Base-by-base conservation (phyloP, 37 sponge, comb jelly and placozoan genomes). In the Cliona cf. orientalis region DNA sequence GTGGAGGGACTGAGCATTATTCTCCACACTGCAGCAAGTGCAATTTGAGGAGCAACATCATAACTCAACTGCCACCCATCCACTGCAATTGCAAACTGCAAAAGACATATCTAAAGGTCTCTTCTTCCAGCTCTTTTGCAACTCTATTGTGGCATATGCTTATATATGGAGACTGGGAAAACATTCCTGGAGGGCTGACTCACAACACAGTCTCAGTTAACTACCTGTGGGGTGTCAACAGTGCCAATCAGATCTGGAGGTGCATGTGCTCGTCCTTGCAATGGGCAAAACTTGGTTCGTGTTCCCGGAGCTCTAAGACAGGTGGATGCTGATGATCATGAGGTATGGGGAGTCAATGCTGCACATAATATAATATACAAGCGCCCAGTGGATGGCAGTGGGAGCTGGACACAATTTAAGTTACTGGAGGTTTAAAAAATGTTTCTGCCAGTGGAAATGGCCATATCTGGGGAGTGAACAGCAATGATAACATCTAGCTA, bases 361-460 rank as follows among this genome's bases (percentile, higher is more conserved):
- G 33, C 32, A 25, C 11, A 41, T 5, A 25, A 83, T 43, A 25
- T 29, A 5, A 78, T 82, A 2, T 82, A 11, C 29, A 78, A 71
- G 44, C 72, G 84, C n/a, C 63, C 72, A 0, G 82, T 82, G 60
- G 89, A 89, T 71, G 89, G 84, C 33, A 62, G 72, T 64, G 89
- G 79, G 21, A 46, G 57, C 32, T 89, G 89, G 89, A 57, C 0
- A n/a, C 34, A 5, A 1, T 23, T 87, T n/a, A n/a, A n/a, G n/a
- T n/a, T 41, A n/a, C 58, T 12, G 88, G 88, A 1, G 28, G 57
- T 17, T 63, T 86, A 43, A 71, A 72, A 29, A 87, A 86, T 37
- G 87, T 91, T 12, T 79, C 84, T 44, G 91, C 87, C n/a, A 86
- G 87, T 34, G 91, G 87, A 0, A 86, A 91, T 72, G 91, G 91